Evolutionary conservation across 2,888 invertebrate species (phyloP).

Genomic region (Nineta flava): DNA sequence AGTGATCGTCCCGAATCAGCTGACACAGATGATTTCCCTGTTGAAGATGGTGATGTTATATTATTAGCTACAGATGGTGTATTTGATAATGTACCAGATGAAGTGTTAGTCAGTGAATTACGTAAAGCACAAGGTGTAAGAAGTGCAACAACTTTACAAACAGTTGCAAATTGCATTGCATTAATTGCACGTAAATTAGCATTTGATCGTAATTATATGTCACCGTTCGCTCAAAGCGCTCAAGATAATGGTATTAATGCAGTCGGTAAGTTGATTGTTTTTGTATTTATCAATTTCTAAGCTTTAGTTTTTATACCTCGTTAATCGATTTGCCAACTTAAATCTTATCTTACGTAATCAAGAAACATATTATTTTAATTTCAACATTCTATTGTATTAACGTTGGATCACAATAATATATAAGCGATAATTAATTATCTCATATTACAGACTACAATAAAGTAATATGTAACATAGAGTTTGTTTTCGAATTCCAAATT

Average conservation of each 20-base stretch:
- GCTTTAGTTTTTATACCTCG: not conserved
- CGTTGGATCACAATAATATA: too few species aligned
- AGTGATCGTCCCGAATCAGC: slow-evolving; percentile 91
- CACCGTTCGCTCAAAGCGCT: slow-evolving; percentile 89
- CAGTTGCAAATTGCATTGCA: slow-evolving; percentile 86
- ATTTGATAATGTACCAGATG: slow-evolving; percentile 94
- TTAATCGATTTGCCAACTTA: not conserved
- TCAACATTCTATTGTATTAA: too few species aligned
- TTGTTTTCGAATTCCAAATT: too few species aligned
- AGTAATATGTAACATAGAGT: too few species aligned
- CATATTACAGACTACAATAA: too few species aligned
- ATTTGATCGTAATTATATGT: slow-evolving; percentile 87
- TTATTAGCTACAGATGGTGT: slow-evolving; percentile 95
- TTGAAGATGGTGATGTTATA: slow-evolving; percentile 86
- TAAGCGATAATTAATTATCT: too few species aligned
- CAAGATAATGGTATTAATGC: slow-evolving; percentile 85
- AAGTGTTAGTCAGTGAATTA: slow-evolving; percentile 74
- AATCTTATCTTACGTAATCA: too few species aligned
- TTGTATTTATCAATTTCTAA: not conserved
- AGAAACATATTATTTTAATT: not conserved
- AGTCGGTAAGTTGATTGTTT: slow-evolving; percentile 44
- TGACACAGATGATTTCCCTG: slow-evolving; percentile 71
- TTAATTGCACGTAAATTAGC: slow-evolving; percentile 89
- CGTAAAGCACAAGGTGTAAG: slow-evolving; percentile 51
- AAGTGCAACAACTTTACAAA: slow-evolving; percentile 65